These are phyloP conservation scores for Dione juno DNA, from an alignment of 2,888 invertebrate species.

Conservation along the genomic window DNA sequence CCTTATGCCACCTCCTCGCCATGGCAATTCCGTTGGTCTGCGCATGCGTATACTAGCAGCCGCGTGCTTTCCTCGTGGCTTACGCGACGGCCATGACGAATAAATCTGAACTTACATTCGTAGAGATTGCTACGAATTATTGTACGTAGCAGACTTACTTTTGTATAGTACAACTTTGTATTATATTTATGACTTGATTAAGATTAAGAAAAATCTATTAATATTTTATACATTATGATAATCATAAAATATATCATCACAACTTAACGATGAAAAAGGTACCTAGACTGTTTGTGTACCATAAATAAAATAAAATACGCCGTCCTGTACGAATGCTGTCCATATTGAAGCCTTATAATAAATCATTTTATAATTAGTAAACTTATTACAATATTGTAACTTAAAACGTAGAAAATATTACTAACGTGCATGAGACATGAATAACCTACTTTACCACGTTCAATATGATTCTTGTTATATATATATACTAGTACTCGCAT, in stretches of 20 bases:
- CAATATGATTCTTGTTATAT: conserved; percentile 53
- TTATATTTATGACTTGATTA: no score
- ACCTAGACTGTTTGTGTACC: no score
- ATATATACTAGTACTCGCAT: no score
- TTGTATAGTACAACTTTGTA: background rate
- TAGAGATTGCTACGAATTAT: conserved; percentile 34
- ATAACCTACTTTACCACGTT: conserved; percentile 55
- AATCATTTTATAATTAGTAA: background rate
- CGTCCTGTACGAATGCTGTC: background rate
- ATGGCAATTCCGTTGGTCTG: conserved; percentile 46
- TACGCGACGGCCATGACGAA: conserved; percentile 49
- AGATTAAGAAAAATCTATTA: background rate
- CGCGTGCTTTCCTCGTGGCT: conserved; percentile 76
- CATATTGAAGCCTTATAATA: background rate
- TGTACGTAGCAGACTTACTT: background rate
- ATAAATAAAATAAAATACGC: background rate
- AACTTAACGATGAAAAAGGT: no score
- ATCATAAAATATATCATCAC: no score
- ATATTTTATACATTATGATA: background rate
- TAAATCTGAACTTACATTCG: conserved; percentile 45
- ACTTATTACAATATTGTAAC: conserved; percentile 29
- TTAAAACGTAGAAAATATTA: conserved; percentile 32
- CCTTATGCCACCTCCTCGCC: conserved; percentile 40
- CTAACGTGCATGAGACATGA: conserved; percentile 35
- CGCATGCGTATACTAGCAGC: conserved; percentile 74